Percentiles rank a stretch among this genome's conserved stretches.
Evolutionary conservation across 2,888 invertebrate species (phyloP).

Genomic region (Metallyticus violacea): DNA sequence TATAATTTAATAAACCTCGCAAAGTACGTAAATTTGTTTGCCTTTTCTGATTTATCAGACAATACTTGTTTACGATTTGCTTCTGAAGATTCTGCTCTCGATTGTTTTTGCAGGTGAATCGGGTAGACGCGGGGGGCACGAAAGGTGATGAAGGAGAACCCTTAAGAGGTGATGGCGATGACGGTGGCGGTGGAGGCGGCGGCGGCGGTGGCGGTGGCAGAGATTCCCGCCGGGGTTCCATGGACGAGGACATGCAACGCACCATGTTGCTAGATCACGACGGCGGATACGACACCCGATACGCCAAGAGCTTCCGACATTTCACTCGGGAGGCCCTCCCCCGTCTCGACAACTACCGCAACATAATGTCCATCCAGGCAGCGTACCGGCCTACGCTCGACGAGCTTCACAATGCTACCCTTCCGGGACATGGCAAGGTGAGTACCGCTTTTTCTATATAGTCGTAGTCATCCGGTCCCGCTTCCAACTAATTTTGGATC

Average conservation of each 20-base stretch:
- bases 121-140: conserved; percentile 53
- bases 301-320: conserved; percentile 78
- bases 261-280: conserved; percentile 39
- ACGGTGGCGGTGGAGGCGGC: conserved; percentile 43
- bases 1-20: too few relatives aligned
- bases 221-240: conserved; percentile 44
- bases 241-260: conserved; percentile 45
- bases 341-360: conserved; percentile 83
- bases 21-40: too few relatives aligned
- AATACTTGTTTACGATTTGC: too few relatives aligned
- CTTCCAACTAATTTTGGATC: not conserved
- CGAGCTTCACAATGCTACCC: conserved; percentile 81
- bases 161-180: conserved; percentile 42
- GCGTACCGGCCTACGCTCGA: conserved; percentile 84
- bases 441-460: conserved; percentile 39
- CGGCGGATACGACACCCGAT: conserved; percentile 59
- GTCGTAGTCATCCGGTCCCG: not conserved
- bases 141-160: conserved; percentile 31
- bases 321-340: conserved; percentile 86
- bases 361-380: conserved; percentile 83
- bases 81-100: too few relatives aligned
- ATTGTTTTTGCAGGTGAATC: conserved; percentile 52
- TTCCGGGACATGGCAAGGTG: conserved; percentile 75
- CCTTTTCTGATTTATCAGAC: too few relatives aligned
- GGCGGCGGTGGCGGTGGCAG: conserved; percentile 51